Evolutionary conservation across 92 coral and sea anemone genomes (phyloP).

Genomic region (Parazoanthus darwini): DNA sequence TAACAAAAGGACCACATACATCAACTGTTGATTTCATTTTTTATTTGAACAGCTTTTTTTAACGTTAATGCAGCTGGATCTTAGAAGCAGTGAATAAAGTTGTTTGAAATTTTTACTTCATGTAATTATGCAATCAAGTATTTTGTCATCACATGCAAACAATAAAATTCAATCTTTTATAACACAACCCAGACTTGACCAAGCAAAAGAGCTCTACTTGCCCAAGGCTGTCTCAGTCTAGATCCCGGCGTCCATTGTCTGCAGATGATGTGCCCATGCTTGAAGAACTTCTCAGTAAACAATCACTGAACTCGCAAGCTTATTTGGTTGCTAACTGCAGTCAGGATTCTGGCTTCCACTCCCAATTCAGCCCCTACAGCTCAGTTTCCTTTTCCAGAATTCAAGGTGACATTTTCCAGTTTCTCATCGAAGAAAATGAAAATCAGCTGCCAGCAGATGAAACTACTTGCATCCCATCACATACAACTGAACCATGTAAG

Average conservation of each 20-base stretch:
- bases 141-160: no score
- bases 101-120: no score
- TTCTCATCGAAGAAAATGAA: conserved; percentile 11
- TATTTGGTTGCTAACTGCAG: background rate
- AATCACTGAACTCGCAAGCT: background rate
- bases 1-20: no score
- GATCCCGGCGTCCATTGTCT: conserved; percentile 60
- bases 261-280: conserved; percentile 45
- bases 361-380: background rate
- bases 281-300: conserved; percentile 36
- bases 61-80: no score
- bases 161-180: background rate
- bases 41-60: no score
- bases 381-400: conserved; percentile 4
- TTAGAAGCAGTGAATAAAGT: no score
- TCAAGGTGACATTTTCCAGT: conserved; percentile 18
- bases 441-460: background rate
- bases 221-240: conserved; percentile 23
- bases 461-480: background rate
- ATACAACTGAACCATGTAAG: background rate
- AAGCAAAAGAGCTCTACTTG: conserved; percentile 24
- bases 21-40: no score
- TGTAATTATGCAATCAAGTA: no score
- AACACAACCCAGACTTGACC: background rate
- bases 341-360: conserved; percentile 39